Evolutionary conservation across 2,797 vertebrate species (phyloP).

Genomic region (Peromyscus nudipes): DNA sequence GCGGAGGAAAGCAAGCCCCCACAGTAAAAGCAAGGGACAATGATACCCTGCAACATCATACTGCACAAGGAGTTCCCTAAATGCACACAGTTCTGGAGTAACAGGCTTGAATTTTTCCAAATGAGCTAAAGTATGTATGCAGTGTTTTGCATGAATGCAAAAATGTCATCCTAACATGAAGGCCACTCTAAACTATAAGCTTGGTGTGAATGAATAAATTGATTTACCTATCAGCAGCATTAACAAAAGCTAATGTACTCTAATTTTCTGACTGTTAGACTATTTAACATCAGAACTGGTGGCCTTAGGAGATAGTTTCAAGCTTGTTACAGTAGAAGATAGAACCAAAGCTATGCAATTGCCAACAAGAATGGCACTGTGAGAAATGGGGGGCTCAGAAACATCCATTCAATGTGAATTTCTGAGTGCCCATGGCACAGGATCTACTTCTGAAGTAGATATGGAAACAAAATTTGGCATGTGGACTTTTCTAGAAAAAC

Average conservation of each 20-base stretch:
- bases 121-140: not conserved
- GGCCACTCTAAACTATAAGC: constrained; percentile 26
- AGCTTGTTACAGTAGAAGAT: constrained; percentile 25
- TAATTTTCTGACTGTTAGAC: constrained; percentile 59
- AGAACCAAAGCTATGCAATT: not conserved
- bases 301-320: constrained; percentile 30
- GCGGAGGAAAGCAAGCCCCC: not conserved
- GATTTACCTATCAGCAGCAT: constrained; percentile 32
- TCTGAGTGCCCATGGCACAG: not conserved
- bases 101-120: not conserved
- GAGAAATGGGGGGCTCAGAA: not conserved
- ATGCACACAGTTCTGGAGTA: constrained; percentile 14
- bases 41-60: not conserved
- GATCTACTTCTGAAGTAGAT: not conserved
- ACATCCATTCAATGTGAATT: not conserved
- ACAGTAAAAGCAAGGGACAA: not conserved
- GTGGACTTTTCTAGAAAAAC: not conserved
- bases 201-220: not conserved
- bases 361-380: not conserved
- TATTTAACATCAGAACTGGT: constrained; percentile 3
- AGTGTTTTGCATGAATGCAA: not conserved
- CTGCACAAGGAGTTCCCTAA: not conserved
- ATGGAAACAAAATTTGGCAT: not conserved
- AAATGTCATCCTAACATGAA: constrained; percentile 31
- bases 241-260: constrained; percentile 49